phyloP scores from a whole-genome alignment of 2,888 invertebrate genomes.

The Epinotia bilunana region DNA sequence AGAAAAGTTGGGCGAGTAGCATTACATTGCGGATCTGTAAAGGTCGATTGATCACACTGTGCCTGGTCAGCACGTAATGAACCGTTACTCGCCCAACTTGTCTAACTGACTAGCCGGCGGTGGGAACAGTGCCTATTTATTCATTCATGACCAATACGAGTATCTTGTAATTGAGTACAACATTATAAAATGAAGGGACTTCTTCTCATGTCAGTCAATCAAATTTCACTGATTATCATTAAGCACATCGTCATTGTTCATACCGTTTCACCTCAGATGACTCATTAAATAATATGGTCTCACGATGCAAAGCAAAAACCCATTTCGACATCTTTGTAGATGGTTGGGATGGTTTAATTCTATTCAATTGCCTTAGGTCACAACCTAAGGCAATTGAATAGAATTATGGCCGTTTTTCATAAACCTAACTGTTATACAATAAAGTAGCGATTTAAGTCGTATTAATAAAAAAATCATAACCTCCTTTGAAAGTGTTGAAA shows the following conservation, averaged over 20 bases:
- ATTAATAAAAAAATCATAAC: neutral
- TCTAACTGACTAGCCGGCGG: too few relatives aligned
- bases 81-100: too few relatives aligned
- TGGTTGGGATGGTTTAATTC: too few relatives aligned
- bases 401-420: neutral
- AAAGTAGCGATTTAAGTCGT: neutral
- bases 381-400: neutral
- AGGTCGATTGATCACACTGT: too few relatives aligned
- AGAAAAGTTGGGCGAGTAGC: too few relatives aligned
- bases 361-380: too few relatives aligned
- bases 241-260: slow-evolving; percentile 42
- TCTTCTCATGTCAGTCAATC: slow-evolving; percentile 41
- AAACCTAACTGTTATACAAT: neutral
- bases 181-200: slow-evolving; percentile 30
- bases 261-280: slow-evolving; percentile 41
- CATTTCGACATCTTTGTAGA: slow-evolving; percentile 19
- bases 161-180: neutral
- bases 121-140: too few relatives aligned
- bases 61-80: too few relatives aligned
- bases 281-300: slow-evolving; percentile 39
- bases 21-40: too few relatives aligned
- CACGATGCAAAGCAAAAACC: slow-evolving; percentile 33
- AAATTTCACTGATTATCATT: slow-evolving; percentile 47
- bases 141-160: slow-evolving; percentile 5
- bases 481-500: neutral